Conservation (phyloP, 2,888 invertebrate genomes). For the Drosophila macrospina region DNA sequence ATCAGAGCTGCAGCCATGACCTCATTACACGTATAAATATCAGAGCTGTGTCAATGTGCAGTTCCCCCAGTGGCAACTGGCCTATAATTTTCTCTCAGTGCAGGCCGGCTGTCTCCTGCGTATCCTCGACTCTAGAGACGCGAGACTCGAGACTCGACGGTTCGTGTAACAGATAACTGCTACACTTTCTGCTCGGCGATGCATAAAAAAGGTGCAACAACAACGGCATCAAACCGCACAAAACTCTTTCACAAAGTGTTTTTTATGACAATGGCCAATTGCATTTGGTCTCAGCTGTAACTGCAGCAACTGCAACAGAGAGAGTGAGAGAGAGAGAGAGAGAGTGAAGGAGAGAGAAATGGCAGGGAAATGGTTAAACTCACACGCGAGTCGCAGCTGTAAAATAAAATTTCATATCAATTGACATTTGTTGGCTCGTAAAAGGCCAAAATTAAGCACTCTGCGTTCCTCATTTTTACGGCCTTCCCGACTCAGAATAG, state of each 20-base stretch:
- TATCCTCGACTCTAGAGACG: conserved; percentile 36
- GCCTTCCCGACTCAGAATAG: conserved; percentile 43
- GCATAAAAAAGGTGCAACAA: conserved; percentile 80
- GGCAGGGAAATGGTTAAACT: conserved; percentile 38
- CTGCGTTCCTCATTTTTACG: conserved; percentile 59
- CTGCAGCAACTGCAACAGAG: conserved; percentile 23
- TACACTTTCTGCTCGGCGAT: conserved; percentile 81
- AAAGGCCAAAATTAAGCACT: conserved; percentile 73
- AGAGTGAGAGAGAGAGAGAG: background rate
- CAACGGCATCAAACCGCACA: conserved; percentile 53
- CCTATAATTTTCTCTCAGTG: conserved; percentile 53
- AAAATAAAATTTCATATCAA: conserved; percentile 77
- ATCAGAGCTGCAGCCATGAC: background rate
- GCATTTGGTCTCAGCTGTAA: conserved; percentile 69
- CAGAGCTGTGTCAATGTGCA: background rate
- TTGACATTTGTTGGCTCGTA: conserved; percentile 79
- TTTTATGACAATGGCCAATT: conserved; percentile 81
- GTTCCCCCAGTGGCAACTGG: background rate
- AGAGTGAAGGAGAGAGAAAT: conserved; percentile 35
- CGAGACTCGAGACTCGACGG: conserved; percentile 17
- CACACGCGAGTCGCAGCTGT: conserved; percentile 77
- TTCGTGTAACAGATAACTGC: conserved; percentile 74
- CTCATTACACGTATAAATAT: conserved; percentile 1
- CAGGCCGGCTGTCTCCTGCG: conserved; percentile 24
- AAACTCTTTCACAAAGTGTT: conserved; percentile 82